Base-by-base conservation (phyloP, 2,888 invertebrate genomes). In the Heteromurus nitidus region DNA sequence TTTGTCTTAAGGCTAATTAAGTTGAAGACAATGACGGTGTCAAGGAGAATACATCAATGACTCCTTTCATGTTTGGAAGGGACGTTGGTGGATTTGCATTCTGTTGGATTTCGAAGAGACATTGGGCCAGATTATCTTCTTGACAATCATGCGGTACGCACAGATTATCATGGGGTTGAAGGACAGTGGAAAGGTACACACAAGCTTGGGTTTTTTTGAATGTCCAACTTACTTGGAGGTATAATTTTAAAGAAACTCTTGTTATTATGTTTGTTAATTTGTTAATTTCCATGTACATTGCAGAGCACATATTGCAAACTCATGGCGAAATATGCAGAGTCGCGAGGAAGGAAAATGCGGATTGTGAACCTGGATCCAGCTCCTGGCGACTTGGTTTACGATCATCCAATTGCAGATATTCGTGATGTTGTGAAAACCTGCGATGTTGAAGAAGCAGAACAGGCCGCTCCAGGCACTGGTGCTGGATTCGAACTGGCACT, bases 311-410 rank as follows among this genome's bases (percentile, higher is more conserved):
- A 98, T 89, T 98, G 98, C 89, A 93, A 94, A 42, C 93, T 94
- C 0, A 92, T 99, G 89, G 94, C 94, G 82, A 94, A 93, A 88
- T 97, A 98, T 90, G 96, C 94, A 9, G 92, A 93, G 77, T 94
- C 94, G 85, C 90, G 92, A 1, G 92, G 93, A 79, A 92, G 97
- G 85, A 91, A 92, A 0, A 92, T 98, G 22, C 93, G 96, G 85
- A 94, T 98, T 1, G 94, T 98, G 0, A 99, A 99, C 91, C 91
- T 99, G 76, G 99, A 99, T 90, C 99, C 99, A 0, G 99, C 98
- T 0, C 98, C 98, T 0, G 99, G 99, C 89, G 92, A 95, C 89
- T 98, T 99, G 90, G 94, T 95, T 87, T 99, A 99, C 88, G 92
- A 95, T 74, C 95, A 81, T 50, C 83, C 97, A 0, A 88, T 95